Conservation (phyloP, 2,888 invertebrate genomes). For the Noctua janthe region DNA sequence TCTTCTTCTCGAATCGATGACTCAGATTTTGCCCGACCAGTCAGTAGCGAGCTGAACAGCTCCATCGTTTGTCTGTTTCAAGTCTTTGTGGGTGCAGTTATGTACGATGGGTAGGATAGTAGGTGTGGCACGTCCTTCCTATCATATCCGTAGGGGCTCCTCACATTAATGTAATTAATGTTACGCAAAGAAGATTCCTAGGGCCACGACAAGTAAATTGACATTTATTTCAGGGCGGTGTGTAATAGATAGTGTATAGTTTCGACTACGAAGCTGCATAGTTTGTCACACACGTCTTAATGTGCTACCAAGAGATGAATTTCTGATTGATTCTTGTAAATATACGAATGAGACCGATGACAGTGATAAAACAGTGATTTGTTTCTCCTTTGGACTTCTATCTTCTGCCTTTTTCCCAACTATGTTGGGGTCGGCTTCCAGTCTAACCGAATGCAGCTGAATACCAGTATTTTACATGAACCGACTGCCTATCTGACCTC, state of each 20-base stretch:
- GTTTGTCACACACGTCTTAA: background rate
- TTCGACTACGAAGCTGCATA: background rate
- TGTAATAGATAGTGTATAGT: background rate
- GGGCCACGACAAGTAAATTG: background rate
- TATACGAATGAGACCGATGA: background rate
- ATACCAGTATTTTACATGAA: no score
- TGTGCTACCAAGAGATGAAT: background rate
- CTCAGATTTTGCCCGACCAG: background rate
- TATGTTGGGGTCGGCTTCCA: no score
- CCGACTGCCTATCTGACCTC: no score
- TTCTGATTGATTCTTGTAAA: background rate
- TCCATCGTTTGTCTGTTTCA: background rate
- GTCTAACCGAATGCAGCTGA: no score
- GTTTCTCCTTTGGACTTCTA: background rate
- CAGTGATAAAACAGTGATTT: background rate
- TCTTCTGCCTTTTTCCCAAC: no score
- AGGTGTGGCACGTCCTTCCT: background rate
- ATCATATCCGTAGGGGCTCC: background rate
- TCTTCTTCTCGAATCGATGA: background rate
- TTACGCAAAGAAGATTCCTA: background rate
- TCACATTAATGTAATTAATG: background rate
- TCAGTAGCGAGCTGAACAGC: background rate
- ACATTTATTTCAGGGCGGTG: background rate
- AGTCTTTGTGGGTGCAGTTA: background rate
- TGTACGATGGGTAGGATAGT: background rate